These are phyloP conservation scores for Neolamprologus longior DNA, from an alignment of 2,113 vertebrate species.

Conservation along the genomic window DNA sequence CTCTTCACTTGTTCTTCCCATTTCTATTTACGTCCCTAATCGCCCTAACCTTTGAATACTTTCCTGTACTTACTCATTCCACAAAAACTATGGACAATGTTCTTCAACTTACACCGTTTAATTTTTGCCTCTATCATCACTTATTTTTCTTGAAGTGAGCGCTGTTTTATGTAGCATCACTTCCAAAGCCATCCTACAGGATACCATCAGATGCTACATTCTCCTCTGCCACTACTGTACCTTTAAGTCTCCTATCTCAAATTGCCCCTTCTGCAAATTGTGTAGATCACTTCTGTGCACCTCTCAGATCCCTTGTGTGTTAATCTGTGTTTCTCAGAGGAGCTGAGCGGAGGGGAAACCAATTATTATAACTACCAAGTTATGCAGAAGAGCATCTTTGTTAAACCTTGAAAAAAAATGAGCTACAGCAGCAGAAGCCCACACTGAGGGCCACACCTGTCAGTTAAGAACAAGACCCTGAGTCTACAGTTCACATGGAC, in stretches of 20 bases:
- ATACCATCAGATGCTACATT: background rate
- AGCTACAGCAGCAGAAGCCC: background rate
- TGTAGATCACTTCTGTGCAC: background rate
- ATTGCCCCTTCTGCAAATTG: fast-evolving
- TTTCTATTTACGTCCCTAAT: background rate
- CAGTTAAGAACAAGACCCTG: background rate
- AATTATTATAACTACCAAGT: background rate
- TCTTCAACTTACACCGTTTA: background rate
- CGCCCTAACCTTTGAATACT: background rate
- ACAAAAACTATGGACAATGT: background rate
- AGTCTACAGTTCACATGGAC: background rate
- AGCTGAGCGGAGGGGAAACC: background rate
- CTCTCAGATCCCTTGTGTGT: background rate
- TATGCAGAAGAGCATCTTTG: background rate
- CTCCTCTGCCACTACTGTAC: background rate
- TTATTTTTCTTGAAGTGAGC: background rate
- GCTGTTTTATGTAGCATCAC: background rate
- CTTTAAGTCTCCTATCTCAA: background rate
- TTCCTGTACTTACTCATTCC: background rate
- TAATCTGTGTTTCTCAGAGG: background rate
- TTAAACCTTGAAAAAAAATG: background rate
- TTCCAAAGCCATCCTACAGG: background rate
- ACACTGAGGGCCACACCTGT: background rate
- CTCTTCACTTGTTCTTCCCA: background rate
- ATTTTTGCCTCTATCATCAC: background rate